Evolutionary conservation across 1,140 invertebrate genomes (phyloP), one percentile per base, ranked within the genome.

Genomic region (Scaptodrosophila lebanonensis): DNA sequence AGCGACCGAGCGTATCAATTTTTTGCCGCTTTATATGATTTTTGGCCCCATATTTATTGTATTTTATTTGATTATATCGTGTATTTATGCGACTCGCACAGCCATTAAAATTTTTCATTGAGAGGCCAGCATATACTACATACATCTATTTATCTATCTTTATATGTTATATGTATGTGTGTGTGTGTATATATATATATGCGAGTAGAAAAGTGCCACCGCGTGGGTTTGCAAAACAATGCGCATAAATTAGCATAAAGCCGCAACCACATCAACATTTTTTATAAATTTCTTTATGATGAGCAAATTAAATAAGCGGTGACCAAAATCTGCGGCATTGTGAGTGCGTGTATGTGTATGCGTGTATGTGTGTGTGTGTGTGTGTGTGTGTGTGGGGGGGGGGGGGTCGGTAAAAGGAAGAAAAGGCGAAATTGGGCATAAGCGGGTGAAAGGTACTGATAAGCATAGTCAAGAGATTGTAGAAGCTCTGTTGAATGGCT

Each of bases 1-100:
- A 58, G 64, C 75, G 82, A 79, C 73, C 57, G 68, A 69, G 51
- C 73, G 68, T 79, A 82, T 79, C 75, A 79, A 79, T 79, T 79
- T n/a, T 65, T 51, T 82, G 52, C 36, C 65, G 47, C 47, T 59
- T 35, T 32, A 51, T 52, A 53, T 45, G 60, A 66, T 65, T 68
- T 71, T 68, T 58, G 72, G 67, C 64, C 68, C 50, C 65, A 66
- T 66, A 64, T 73, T 57, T 47, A 69, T 73, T 73, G 60, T 63
- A 67, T 67, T 66, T 66, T 27, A 48, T 69, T 70, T 63, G 49
- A 66, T 66, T 76, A 66, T 56, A 70, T 75, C 69, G 61, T 47
- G 57, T 73, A 51, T 32, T 13, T 45, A 43, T 43, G 40, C 49
- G 44, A 29, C 39, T 45, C 49, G 43, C 49, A 39, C 20, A 36